A percentile compares a stretch with the other conserved stretches of the same genome.
phyloP scores from a whole-genome alignment of 2,113 vertebrate species.

The Ptychochromis oligacanthus region DNA sequence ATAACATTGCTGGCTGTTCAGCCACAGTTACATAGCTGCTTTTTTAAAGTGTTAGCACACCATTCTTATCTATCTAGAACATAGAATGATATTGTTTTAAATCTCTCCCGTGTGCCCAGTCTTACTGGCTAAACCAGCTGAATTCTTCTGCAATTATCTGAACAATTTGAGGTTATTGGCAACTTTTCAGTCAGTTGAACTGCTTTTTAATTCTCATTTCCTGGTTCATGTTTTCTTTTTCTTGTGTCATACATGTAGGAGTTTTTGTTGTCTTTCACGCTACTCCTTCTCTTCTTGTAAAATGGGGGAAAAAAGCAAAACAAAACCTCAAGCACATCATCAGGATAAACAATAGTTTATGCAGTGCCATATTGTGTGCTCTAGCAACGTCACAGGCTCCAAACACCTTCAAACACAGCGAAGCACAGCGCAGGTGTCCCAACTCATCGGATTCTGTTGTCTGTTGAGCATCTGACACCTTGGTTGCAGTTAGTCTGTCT shows the following conservation, averaged over 20 bases:
- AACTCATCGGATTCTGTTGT: background rate
- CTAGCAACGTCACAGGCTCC: background rate
- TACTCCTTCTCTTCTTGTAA: background rate
- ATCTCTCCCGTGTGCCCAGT: background rate
- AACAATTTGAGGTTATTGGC: background rate
- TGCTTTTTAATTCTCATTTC: conserved; percentile 6
- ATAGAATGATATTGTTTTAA: background rate
- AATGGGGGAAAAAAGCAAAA: background rate
- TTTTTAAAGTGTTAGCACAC: background rate
- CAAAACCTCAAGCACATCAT: background rate
- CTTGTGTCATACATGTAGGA: background rate
- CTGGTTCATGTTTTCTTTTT: background rate
- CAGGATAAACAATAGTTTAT: background rate
- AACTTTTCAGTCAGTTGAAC: background rate
- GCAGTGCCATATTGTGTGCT: background rate
- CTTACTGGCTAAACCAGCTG: conserved; percentile 41
- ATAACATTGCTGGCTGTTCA: background rate
- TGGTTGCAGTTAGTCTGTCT: background rate
- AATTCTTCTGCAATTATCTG: conserved; percentile 7
- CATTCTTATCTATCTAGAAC: background rate
- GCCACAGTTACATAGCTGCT: background rate
- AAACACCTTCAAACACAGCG: background rate
- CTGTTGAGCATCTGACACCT: background rate
- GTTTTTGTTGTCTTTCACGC: background rate
- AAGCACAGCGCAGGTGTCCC: background rate